Evolutionary conservation across 2,888 invertebrate genomes (phyloP).

Genomic region (Ennomos quercinarius): DNA sequence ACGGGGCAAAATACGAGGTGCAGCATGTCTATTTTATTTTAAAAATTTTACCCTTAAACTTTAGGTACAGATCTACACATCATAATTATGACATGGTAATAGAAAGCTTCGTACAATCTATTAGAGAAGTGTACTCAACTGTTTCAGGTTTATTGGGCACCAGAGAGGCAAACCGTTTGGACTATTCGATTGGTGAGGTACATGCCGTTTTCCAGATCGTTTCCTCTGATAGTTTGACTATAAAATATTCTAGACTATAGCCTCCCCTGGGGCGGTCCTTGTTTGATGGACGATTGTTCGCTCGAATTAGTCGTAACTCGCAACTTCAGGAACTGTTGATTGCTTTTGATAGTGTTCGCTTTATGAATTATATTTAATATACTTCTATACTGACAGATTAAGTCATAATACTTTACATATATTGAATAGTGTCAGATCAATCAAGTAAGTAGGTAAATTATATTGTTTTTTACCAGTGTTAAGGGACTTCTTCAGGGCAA

Average conservation of each 20-base stretch:
- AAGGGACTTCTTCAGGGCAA: constrained; percentile 1
- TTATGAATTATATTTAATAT: constrained; percentile 5
- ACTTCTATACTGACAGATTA: neutral
- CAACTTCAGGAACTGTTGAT: constrained; percentile 42
- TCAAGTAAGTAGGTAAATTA: too few relatives aligned
- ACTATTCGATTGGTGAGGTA: constrained; percentile 52
- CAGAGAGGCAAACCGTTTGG: constrained; percentile 61
- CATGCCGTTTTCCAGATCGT: constrained; percentile 65
- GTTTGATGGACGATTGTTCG: constrained; percentile 44
- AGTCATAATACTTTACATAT: too few relatives aligned
- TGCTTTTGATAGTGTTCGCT: constrained; percentile 25
- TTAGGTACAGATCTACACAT: neutral
- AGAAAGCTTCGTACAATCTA: constrained; percentile 37
- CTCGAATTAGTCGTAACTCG: constrained; percentile 42
- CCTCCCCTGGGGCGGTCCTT: constrained; percentile 48
- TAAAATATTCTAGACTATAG: constrained; percentile 55
- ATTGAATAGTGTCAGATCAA: too few relatives aligned
- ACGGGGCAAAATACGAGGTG: too few relatives aligned
- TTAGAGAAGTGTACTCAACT: constrained; percentile 36
- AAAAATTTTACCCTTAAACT: too few relatives aligned
- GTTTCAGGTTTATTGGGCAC: constrained; percentile 47
- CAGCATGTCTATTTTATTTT: too few relatives aligned
- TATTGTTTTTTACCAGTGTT: too few relatives aligned
- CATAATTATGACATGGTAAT: constrained; percentile 15
- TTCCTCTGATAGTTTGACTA: constrained; percentile 57